Evolutionary conservation across 1,140 invertebrate species (phyloP), one percentile per base, ranked within the genome.

Genomic region (Holotrichia oblita): DNA sequence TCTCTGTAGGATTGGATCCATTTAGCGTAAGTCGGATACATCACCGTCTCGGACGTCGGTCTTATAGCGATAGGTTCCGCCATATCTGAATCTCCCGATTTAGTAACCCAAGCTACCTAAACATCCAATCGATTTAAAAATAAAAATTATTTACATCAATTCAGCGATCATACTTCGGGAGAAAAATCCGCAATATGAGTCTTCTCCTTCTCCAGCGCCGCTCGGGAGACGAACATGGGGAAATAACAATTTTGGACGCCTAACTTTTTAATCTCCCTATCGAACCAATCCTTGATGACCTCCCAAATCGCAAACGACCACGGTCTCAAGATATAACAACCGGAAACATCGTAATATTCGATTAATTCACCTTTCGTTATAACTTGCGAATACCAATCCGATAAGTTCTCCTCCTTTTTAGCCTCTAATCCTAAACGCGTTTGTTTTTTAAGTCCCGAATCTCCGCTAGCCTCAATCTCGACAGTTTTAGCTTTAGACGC

Each of bases 231-330:
- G 88, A 99, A 99, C 85, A 99, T 98, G 0, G 99, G 99, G 87
- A 99, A 99, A 85, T 99, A 99, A 83, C 96, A 96, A 87, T 99
- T 99, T 85, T 98, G 93, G 0, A 99, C 98, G 4, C 97, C 98
- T 17, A 98, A 85, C 81, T 94, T 93, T 85, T 97, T 98, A 72
- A 99, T 99, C 86, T 96, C 92, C 0, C 82, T 81, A 87, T 98
- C 97, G 81, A 99, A 95, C 90, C 94, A 99, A 44, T 92, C 90
- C 84, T 94, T 93, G 73, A 99, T 98, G 0, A 86, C 83, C 82
- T 99, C 97, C 99, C 99, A 99, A 82, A 99, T 97, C n/a, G 93
- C 89, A 86, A 92, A 99, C 41, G 98, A 94, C 97, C 98, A 99
- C 0, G 98, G 98, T 41, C 98, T 92, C 22, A 99, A 90, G 82